These are phyloP conservation scores for Theonella swinhoei DNA, from an alignment of 37 sponge, comb jelly and placozoan genomes.

Conservation along the genomic window DNA sequence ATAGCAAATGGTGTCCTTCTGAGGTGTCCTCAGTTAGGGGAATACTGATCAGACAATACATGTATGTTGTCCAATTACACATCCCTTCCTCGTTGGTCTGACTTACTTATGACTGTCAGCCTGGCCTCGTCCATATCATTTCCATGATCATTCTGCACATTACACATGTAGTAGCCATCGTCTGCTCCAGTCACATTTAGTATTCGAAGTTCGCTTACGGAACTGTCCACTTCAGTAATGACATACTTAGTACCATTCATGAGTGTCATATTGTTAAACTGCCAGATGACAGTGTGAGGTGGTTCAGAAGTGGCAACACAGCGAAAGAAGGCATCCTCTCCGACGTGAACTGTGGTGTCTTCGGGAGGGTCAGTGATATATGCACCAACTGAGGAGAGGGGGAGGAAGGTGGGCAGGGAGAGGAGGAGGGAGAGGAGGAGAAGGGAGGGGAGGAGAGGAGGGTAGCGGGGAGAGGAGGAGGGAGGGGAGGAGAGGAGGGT, in stretches of 20 bases:
- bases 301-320: slow-evolving; percentile 19
- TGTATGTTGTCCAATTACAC: too few relatives aligned
- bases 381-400: not conserved
- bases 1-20: too few relatives aligned
- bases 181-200: not conserved
- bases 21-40: too few relatives aligned
- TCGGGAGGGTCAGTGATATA: not conserved
- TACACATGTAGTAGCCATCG: slow-evolving; percentile 13
- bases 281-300: not conserved
- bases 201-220: not conserved
- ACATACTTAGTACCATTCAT: not conserved
- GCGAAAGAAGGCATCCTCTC: not conserved
- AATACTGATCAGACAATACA: too few relatives aligned
- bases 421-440: not conserved
- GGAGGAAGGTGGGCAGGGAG: not conserved
- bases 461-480: not conserved
- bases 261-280: not conserved
- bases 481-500: not conserved
- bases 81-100: too few relatives aligned
- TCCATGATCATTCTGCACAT: slow-evolving; percentile 8
- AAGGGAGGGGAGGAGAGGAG: not conserved
- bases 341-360: not conserved
- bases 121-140: slow-evolving; percentile 10
- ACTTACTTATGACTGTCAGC: slow-evolving; percentile 9
- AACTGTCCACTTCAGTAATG: not conserved